A percentile compares a stretch with the other conserved stretches of the same genome.
phyloP scores from a whole-genome alignment of 2,797 vertebrate species.

The Mergus octosetaceus region DNA sequence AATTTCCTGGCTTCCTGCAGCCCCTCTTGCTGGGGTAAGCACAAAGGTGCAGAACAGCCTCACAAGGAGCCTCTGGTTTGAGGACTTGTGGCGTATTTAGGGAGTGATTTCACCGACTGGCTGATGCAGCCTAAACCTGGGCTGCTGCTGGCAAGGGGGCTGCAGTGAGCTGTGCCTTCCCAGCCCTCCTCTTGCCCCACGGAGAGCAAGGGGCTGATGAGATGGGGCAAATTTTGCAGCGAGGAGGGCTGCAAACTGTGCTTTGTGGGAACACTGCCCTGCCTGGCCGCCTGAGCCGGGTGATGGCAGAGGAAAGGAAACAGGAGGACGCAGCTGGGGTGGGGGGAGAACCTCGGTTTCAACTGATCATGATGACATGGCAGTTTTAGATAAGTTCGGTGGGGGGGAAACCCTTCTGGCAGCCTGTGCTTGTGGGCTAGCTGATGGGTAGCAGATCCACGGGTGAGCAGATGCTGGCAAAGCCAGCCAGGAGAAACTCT shows the following conservation, averaged over 20 bases:
- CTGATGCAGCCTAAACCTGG: not conserved
- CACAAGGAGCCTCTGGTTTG: not conserved
- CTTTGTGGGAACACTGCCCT: not conserved
- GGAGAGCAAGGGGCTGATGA: not conserved
- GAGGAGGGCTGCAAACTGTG: not conserved
- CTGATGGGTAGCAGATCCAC: not conserved
- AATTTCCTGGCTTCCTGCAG: not conserved
- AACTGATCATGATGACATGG: not conserved
- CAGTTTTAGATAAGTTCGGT: not conserved
- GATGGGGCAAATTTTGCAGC: accelerated
- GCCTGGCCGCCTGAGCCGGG: accelerated
- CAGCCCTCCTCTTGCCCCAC: not conserved
- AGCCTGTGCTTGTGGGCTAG: not conserved
- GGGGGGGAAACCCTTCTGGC: not conserved
- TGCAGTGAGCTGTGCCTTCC: not conserved
- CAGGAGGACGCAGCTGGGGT: not conserved
- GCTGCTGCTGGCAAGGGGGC: not conserved
- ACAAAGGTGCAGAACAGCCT: not conserved
- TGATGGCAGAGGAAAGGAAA: not conserved
- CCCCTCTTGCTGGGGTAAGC: not conserved
- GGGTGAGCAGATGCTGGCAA: not conserved
- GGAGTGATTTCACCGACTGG: not conserved
- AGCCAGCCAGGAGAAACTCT: not conserved
- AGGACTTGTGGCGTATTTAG: not conserved
- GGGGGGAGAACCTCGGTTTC: not conserved